Conservation (phyloP, 2,888 invertebrate genomes). For the Drosophila glabriapex region DNA sequence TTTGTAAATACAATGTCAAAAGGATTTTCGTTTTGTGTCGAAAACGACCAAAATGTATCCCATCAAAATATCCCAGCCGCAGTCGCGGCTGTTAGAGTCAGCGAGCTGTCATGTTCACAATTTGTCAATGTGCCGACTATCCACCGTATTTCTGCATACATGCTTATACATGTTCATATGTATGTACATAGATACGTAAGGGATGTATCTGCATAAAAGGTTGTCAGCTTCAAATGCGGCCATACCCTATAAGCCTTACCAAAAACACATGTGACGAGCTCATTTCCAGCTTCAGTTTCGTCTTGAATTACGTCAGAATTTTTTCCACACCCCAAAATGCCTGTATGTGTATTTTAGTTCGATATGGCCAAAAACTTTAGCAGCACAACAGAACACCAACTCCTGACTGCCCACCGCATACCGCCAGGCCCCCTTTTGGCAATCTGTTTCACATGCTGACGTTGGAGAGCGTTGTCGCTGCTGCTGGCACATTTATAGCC, state of each 20-base stretch:
- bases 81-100: conserved; percentile 24
- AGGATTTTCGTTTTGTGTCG: conserved; percentile 63
- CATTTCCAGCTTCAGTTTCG: conserved; percentile 22
- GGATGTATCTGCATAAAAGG: background rate
- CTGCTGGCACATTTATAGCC: conserved; percentile 69
- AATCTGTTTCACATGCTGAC: conserved; percentile 15
- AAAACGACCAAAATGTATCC: conserved; percentile 50
- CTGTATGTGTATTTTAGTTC: conserved; percentile 46
- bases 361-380: conserved; percentile 38
- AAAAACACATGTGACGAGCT: conserved; percentile 57
- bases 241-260: conserved; percentile 28
- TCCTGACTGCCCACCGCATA: background rate
- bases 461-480: conserved; percentile 39
- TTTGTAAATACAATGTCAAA: conserved; percentile 77
- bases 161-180: background rate
- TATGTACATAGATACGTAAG: background rate
- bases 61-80: conserved; percentile 43
- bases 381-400: conserved; percentile 22
- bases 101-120: conserved; percentile 56
- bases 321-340: conserved; percentile 20
- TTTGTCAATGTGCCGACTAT: conserved; percentile 45
- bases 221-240: conserved; percentile 1
- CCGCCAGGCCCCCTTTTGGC: background rate
- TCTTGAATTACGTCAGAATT: conserved; percentile 23
- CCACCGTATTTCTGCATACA: conserved; percentile 17